Evolutionary conservation across 2,888 invertebrate species (phyloP).

Genomic region (Coleophora deauratella): DNA sequence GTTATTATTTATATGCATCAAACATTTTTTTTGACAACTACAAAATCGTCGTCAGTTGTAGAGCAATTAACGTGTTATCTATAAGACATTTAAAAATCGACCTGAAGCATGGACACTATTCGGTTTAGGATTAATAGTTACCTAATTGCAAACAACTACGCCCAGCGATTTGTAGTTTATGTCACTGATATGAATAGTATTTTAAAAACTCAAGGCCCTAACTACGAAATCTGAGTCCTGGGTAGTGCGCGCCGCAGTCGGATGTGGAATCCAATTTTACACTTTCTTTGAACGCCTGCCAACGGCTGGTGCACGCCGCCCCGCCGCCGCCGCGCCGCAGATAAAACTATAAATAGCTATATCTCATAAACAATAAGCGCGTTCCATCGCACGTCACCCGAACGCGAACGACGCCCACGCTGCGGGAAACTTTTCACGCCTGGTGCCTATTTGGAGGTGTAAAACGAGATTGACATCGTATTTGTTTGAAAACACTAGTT

Average conservation of each 20-base stretch:
- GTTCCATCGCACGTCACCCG: constrained; percentile 20
- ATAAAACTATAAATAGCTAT: constrained; percentile 63
- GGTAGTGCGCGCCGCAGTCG: constrained; percentile 28
- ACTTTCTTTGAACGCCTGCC: constrained; percentile 64
- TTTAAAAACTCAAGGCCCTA: constrained; percentile 22
- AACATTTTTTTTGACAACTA: too few relatives aligned
- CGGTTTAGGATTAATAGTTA: too few relatives aligned
- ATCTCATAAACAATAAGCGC: constrained; percentile 64
- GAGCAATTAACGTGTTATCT: too few relatives aligned
- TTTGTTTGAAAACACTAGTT: too few relatives aligned
- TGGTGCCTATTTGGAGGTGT: constrained; percentile 15
- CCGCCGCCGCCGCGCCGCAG: constrained; percentile 40
- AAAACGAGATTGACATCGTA: constrained; percentile 6
- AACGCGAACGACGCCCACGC: constrained; percentile 30
- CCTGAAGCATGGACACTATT: too few relatives aligned
- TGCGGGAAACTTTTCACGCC: constrained; percentile 23
- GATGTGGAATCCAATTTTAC: constrained; percentile 59
- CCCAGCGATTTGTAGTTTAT: too few relatives aligned
- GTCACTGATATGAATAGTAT: too few relatives aligned
- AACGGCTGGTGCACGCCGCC: constrained; percentile 55
- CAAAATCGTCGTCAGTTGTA: too few relatives aligned
- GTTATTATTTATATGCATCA: too few relatives aligned
- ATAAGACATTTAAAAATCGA: too few relatives aligned
- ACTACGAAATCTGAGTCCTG: constrained; percentile 35
- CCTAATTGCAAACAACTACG: too few relatives aligned